Base-by-base conservation (phyloP, 2,888 invertebrate genomes). In the Saturnia pavonia region DNA sequence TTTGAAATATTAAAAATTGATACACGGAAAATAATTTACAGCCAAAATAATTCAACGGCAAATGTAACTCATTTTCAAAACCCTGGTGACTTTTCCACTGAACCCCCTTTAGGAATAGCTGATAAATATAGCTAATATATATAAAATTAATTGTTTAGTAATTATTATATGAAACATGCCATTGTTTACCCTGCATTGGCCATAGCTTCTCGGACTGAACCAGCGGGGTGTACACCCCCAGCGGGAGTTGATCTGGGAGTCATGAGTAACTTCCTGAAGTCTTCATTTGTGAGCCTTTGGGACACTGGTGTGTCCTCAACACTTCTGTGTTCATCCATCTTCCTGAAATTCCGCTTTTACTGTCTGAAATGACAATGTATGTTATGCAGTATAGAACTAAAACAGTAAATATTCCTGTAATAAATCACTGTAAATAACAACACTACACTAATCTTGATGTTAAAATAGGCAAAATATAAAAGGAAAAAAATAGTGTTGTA, bases 261-360 rank as follows among this genome's bases (percentile, higher is more conserved):
- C 97, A 99, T 99, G 77, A 99, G 91, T 69, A 99, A 93, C 86
- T 98, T 99, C 71, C 99, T 96, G 85, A 99, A 99, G 92, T 99
- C 99, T 86, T 98, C 99, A 94, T 99, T 99, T 12, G 99, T 99
- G 70, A 99, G 94, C 77, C 97, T 95, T 82, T 97, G 96, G 0
- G 97, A 97, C 74, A 94, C 95, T 65, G 96, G 96, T 71, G 95
- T 95, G 77, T 95, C 95, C 76, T 95, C 93, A 72, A 94, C 94
- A 80, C 87, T 90, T 69, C 88, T 81, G 70, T 88, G 87, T 68
- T 94, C 94, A 69, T 94, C 94, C 95, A 95, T 95, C 77, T 84
- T 91, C 72, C 57, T n/a, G 72, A 42, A 34, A 76, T 74, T 70
- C 63, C 71, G 45, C 70, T 68, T 66, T 25, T 40, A 68, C 54